phyloP scores from a whole-genome alignment of 2,888 invertebrate genomes.

The Polyommatus iphigenia region DNA sequence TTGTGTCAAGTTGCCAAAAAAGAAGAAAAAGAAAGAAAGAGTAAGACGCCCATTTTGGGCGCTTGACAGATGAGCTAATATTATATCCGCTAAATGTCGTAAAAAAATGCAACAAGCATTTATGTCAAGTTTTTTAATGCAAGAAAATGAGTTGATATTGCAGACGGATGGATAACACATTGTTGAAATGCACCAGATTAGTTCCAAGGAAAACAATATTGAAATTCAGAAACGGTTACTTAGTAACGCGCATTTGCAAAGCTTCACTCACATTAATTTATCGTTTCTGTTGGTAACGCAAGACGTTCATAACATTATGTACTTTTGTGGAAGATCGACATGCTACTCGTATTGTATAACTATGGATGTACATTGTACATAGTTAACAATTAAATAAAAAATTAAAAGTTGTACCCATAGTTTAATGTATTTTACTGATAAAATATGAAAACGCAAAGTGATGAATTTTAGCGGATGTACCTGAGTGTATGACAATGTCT shows the following conservation, averaged over 20 bases:
- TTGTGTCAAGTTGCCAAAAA: too few species aligned
- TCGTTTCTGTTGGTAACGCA: background rate
- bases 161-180: background rate
- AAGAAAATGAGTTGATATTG: background rate
- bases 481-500: background rate
- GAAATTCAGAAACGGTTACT: constrained; percentile 73
- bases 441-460: background rate
- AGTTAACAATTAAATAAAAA: too few species aligned
- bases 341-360: background rate
- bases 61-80: too few species aligned
- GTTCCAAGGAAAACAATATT: constrained; percentile 54
- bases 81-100: too few species aligned
- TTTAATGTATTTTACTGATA: background rate
- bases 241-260: constrained; percentile 57
- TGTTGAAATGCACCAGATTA: background rate
- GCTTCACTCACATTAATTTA: constrained; percentile 1
- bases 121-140: background rate
- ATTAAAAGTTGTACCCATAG: too few species aligned
- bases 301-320: background rate
- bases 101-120: background rate
- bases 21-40: too few species aligned
- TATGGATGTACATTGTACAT: too few species aligned
- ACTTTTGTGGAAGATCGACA: background rate
- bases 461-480: constrained; percentile 5
- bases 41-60: too few species aligned